Percentiles rank a stretch among this genome's conserved stretches.
Evolutionary conservation across 1,140 invertebrate species (phyloP).

Genomic region (Bombus breviceps): DNA sequence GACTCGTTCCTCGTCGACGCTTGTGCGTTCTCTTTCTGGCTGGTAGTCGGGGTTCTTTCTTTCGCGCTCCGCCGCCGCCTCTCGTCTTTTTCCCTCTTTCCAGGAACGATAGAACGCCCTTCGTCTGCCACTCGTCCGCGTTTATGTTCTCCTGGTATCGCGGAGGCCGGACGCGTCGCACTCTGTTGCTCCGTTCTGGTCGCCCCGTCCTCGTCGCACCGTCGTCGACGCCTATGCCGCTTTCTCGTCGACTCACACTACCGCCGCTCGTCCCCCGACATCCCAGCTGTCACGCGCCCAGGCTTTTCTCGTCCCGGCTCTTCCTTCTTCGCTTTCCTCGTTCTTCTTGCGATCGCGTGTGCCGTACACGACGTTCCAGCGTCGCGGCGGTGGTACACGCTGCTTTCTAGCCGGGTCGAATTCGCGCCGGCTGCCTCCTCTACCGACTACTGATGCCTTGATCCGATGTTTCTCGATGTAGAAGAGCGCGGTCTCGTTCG

Average conservation of each 20-base stretch:
- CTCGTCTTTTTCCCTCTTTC: slow-evolving; percentile 60
- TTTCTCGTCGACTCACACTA: slow-evolving; percentile 58
- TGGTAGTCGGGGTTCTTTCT: slow-evolving; percentile 25
- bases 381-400: neutral
- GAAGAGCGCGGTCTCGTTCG: slow-evolving; percentile 77
- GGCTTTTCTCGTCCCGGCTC: slow-evolving; percentile 42
- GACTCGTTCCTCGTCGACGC: slow-evolving; percentile 9
- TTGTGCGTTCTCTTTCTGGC: slow-evolving; percentile 26
- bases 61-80: slow-evolving; percentile 37
- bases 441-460: slow-evolving; percentile 80
- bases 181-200: slow-evolving; percentile 79
- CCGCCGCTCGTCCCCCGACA: neutral
- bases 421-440: slow-evolving; percentile 65
- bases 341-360: slow-evolving; percentile 37
- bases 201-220: slow-evolving; percentile 73
- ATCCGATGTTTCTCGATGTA: slow-evolving; percentile 71
- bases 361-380: slow-evolving; percentile 9
- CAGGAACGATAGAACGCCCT: slow-evolving; percentile 66
- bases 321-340: slow-evolving; percentile 52
- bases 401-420: slow-evolving; percentile 33
- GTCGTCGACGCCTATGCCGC: slow-evolving; percentile 58
- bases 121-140: slow-evolving; percentile 61
- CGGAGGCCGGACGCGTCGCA: slow-evolving; percentile 80
- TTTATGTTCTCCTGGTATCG: slow-evolving; percentile 79
- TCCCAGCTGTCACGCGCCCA: slow-evolving; percentile 34